Percentiles rank a stretch among this genome's conserved stretches.
Evolutionary conservation across 1,140 invertebrate genomes (phyloP).

Genomic region (Pseudomyrmex sp.): DNA sequence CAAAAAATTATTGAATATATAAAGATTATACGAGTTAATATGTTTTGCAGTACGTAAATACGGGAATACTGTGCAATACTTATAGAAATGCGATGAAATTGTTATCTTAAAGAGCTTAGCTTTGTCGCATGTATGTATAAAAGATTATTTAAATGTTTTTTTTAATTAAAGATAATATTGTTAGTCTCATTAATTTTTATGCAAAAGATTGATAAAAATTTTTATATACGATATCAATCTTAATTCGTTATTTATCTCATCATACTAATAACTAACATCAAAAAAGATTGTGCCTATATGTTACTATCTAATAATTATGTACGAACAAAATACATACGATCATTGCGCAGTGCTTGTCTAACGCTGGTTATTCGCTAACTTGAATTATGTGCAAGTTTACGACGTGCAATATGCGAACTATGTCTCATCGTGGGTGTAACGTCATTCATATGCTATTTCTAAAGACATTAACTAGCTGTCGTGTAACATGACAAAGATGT

Average conservation of each 20-base stretch:
- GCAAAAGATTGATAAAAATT: background rate
- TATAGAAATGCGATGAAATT: slow-evolving; percentile 9
- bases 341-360: slow-evolving; percentile 57
- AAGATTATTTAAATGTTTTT: background rate
- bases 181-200: slow-evolving; percentile 1
- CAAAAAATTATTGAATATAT: no score
- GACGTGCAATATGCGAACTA: slow-evolving; percentile 57
- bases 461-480: slow-evolving; percentile 26
- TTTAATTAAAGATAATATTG: background rate
- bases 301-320: slow-evolving; percentile 5
- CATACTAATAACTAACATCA: slow-evolving; percentile 15
- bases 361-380: slow-evolving; percentile 60
- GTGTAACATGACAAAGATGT: slow-evolving; percentile 14
- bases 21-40: no score
- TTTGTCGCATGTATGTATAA: slow-evolving; percentile 14
- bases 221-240: background rate
- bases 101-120: slow-evolving; percentile 19
- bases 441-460: slow-evolving; percentile 52
- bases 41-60: background rate
- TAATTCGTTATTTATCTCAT: slow-evolving; percentile 15
- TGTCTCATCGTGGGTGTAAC: slow-evolving; percentile 60
- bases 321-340: background rate
- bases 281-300: slow-evolving; percentile 26
- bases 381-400: slow-evolving; percentile 29
- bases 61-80: slow-evolving; percentile 22